These are phyloP conservation scores for Acomys russatus DNA, from an alignment of 2,797 vertebrate species.

Conservation along the genomic window DNA sequence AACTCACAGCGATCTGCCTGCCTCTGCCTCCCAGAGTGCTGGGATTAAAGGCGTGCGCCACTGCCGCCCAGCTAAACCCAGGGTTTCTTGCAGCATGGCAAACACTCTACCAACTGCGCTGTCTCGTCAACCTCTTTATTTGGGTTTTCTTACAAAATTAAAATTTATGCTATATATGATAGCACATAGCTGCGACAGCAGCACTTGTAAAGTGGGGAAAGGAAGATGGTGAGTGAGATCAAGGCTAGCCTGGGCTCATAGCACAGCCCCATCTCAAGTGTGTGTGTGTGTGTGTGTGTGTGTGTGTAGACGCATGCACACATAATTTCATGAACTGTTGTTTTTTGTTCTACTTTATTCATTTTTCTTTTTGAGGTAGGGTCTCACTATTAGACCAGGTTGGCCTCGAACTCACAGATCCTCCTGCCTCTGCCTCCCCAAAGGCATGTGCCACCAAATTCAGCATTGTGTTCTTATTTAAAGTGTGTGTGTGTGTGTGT, in stretches of 20 bases:
- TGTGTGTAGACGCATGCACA: not conserved
- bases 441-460: not conserved
- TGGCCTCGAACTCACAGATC: not conserved
- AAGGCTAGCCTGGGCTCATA: not conserved
- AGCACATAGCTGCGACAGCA: not conserved
- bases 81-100: not conserved
- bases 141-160: constrained; percentile 4
- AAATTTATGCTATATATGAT: not conserved
- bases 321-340: not conserved
- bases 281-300: not conserved
- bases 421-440: not conserved
- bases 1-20: too few relatives aligned
- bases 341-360: not conserved
- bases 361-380: not conserved
- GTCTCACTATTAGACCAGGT: not conserved
- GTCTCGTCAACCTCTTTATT: not conserved
- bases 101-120: not conserved
- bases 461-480: not conserved
- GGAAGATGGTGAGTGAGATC: not conserved
- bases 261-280: not conserved
- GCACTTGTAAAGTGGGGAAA: not conserved
- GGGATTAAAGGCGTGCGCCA: too few relatives aligned
- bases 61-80: too few relatives aligned
- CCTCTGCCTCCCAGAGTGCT: too few relatives aligned
- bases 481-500: not conserved